A percentile compares a stretch with the other conserved stretches of the same genome.
Evolutionary conservation across 2,888 invertebrate genomes (phyloP).

Genomic region (Scaptomyza parva): DNA sequence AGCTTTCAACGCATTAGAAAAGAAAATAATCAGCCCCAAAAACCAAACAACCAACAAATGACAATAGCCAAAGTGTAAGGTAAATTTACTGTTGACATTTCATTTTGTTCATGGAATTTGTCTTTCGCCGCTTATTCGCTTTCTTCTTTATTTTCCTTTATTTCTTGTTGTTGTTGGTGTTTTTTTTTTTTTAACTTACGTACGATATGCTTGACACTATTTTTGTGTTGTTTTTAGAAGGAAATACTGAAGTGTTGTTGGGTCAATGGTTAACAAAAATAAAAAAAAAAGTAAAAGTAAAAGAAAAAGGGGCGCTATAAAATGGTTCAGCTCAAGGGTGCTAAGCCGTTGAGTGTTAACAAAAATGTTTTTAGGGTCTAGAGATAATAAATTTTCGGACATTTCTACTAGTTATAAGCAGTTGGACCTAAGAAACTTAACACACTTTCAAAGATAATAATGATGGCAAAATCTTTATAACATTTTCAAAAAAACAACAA

Average conservation of each 20-base stretch:
- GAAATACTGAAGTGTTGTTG: conserved; percentile 57
- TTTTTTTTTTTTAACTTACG: conserved; percentile 15
- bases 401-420: not conserved
- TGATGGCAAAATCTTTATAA: no score
- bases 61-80: conserved; percentile 70
- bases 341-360: conserved; percentile 37
- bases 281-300: not conserved
- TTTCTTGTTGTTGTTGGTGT: no score
- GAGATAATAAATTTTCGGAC: conserved; percentile 20
- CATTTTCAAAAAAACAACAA: not conserved
- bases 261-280: conserved; percentile 49
- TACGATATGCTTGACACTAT: conserved; percentile 40
- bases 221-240: conserved; percentile 36
- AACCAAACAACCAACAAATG: conserved; percentile 38
- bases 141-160: conserved; percentile 7
- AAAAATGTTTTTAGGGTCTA: conserved; percentile 37
- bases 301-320: conserved; percentile 35
- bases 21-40: conserved; percentile 74
- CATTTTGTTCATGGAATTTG: conserved; percentile 77
- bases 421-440: not conserved
- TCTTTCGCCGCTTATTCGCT: conserved; percentile 48
- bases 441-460: not conserved
- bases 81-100: conserved; percentile 80
- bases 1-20: conserved; percentile 79
- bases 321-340: conserved; percentile 31